These are phyloP conservation scores for Lordiphosa collinella DNA, from an alignment of 1,140 invertebrate species.

Conservation along the genomic window DNA sequence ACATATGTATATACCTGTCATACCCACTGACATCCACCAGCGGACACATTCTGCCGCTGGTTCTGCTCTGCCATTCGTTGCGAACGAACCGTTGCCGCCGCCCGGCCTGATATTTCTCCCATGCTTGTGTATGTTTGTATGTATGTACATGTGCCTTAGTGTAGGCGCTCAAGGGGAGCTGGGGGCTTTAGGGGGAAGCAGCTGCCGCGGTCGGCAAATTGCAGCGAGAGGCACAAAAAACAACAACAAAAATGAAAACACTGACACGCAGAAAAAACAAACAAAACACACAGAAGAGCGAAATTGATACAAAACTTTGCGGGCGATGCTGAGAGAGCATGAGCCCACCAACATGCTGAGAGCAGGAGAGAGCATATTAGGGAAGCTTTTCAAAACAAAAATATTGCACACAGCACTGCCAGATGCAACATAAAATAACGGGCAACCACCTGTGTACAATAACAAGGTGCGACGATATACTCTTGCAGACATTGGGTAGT, in stretches of 20 bases:
- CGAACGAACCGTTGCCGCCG: constrained; percentile 12
- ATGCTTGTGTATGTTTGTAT: constrained; percentile 29
- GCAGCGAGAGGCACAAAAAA: constrained; percentile 41
- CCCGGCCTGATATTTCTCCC: constrained; percentile 44
- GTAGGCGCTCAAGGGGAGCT: constrained; percentile 12
- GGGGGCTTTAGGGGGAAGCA: constrained; percentile 17
- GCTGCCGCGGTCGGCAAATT: constrained; percentile 36
- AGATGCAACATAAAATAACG: constrained; percentile 3
- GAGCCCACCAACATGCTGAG: background rate
- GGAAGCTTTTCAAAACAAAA: constrained; percentile 38
- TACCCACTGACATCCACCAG: constrained; percentile 13
- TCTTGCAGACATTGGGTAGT: too few species aligned
- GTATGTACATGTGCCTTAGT: constrained; percentile 4
- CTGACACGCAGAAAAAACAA: constrained; percentile 37
- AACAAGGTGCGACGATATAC: too few species aligned
- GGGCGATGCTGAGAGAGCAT: background rate
- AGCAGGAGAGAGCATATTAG: constrained; percentile 7
- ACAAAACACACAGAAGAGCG: constrained; percentile 41
- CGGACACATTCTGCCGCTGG: constrained; percentile 26
- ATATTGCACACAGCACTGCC: constrained; percentile 30
- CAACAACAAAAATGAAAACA: constrained; percentile 30
- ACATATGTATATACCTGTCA: background rate
- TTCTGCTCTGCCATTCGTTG: background rate
- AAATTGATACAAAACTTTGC: constrained; percentile 16
- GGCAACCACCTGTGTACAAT: constrained; percentile 30